These are phyloP conservation scores for Spialia ferax DNA, from an alignment of 2,888 invertebrate species.

Conservation along the genomic window DNA sequence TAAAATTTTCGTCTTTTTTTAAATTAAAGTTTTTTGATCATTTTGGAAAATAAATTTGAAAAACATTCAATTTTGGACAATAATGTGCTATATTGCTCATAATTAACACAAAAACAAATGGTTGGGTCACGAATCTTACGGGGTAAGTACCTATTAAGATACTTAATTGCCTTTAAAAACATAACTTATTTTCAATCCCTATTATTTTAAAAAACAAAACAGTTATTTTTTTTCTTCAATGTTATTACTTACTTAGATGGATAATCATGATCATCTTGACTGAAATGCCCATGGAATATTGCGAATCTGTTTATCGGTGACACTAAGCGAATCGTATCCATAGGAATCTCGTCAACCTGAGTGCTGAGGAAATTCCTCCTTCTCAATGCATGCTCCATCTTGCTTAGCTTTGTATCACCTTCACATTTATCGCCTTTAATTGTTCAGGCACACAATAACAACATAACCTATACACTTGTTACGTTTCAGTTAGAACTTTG, in stretches of 20 bases:
- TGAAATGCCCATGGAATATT: constrained; percentile 71
- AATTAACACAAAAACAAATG: no score
- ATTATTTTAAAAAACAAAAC: no score
- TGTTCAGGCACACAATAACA: constrained; percentile 51
- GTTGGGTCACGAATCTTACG: no score
- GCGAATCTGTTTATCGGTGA: constrained; percentile 75
- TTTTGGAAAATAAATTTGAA: no score
- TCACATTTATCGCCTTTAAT: constrained; percentile 41
- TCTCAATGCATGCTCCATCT: constrained; percentile 61
- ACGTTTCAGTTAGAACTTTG: constrained; percentile 7
- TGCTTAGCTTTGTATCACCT: constrained; percentile 45
- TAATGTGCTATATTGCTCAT: no score
- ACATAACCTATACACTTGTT: constrained; percentile 59
- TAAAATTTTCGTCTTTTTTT: no score
- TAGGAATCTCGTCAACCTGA: constrained; percentile 65
- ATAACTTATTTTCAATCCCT: no score
- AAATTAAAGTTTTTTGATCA: no score
- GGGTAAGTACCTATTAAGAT: no score
- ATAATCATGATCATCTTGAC: constrained; percentile 52
- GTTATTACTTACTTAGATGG: constrained; percentile 69
- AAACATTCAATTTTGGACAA: no score
- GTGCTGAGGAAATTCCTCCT: constrained; percentile 72
- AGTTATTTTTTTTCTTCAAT: no score
- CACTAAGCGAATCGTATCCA: constrained; percentile 73
- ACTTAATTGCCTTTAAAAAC: no score